A percentile compares a stretch with the other conserved stretches of the same genome.
Evolutionary conservation across 2,797 vertebrate species (phyloP).

Genomic region (Scomberomorus guttatus): DNA sequence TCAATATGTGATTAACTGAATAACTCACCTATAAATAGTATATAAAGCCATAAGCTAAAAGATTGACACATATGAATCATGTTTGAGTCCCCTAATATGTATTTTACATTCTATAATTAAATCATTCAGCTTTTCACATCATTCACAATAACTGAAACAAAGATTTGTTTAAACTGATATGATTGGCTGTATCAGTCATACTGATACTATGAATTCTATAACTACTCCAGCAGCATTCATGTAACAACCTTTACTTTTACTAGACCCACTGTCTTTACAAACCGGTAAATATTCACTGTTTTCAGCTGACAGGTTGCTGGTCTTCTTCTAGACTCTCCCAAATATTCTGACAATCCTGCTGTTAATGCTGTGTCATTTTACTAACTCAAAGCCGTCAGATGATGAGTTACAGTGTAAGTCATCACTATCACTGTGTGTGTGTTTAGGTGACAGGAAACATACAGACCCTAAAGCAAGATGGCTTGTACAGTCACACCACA

Average conservation of each 20-base stretch:
- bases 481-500: background rate
- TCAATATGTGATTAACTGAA: too few relatives aligned
- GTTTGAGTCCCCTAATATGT: too few relatives aligned
- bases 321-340: background rate
- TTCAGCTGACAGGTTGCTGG: background rate
- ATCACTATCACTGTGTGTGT: background rate
- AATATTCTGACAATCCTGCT: conserved; percentile 3
- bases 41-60: too few relatives aligned
- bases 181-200: too few relatives aligned
- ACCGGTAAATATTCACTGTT: background rate
- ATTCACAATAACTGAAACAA: too few relatives aligned
- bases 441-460: conserved; percentile 30
- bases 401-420: background rate
- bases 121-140: too few relatives aligned
- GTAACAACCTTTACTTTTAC: background rate
- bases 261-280: background rate
- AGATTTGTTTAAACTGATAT: too few relatives aligned
- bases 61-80: too few relatives aligned
- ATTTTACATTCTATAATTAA: too few relatives aligned
- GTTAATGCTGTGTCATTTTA: conserved; percentile 1
- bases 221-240: background rate
- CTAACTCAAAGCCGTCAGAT: conserved; percentile 1
- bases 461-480: conserved; percentile 15
- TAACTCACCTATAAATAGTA: too few relatives aligned
- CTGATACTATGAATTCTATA: background rate